Evolutionary conservation across 2,113 vertebrate genomes (phyloP).

Genomic region (Festucalex cinctus): DNA sequence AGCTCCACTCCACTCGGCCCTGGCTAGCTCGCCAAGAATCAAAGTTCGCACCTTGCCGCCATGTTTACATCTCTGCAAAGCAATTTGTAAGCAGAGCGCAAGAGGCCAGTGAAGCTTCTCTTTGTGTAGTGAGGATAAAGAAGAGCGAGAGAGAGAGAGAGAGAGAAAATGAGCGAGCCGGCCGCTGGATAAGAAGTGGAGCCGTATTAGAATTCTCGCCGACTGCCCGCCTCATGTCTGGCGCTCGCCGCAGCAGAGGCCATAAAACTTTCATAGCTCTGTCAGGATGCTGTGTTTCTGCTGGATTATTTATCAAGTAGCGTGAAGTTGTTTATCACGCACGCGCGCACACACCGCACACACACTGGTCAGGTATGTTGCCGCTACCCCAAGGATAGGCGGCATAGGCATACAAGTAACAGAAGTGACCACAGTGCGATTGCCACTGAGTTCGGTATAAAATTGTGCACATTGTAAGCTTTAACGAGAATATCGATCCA

Average conservation of each 20-base stretch:
- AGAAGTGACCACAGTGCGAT: background rate
- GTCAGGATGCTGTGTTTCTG: constrained; percentile 65
- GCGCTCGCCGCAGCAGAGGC: constrained; percentile 41
- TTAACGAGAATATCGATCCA: constrained; percentile 25
- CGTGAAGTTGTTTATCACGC: constrained; percentile 68
- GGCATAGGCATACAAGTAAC: background rate
- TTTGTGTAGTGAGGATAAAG: background rate
- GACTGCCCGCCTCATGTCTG: constrained; percentile 41
- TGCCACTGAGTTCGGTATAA: background rate
- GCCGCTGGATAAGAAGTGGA: constrained; percentile 25
- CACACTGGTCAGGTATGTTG: constrained; percentile 53
- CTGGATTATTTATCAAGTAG: constrained; percentile 74
- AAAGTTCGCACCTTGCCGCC: background rate
- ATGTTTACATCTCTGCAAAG: background rate
- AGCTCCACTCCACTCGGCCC: background rate
- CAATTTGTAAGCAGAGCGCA: constrained; percentile 14
- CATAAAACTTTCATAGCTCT: constrained; percentile 73
- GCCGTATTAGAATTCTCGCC: constrained; percentile 48
- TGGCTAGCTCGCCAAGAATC: background rate
- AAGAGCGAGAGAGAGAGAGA: constrained; percentile 12
- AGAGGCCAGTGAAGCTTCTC: background rate
- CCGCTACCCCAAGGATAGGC: background rate
- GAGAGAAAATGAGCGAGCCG: constrained; percentile 16
- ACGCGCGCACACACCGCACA: constrained; percentile 45
- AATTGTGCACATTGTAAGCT: constrained; percentile 33